Evolutionary conservation across 2,113 vertebrate genomes (phyloP).

Genomic region (Pluvialis apricaria): DNA sequence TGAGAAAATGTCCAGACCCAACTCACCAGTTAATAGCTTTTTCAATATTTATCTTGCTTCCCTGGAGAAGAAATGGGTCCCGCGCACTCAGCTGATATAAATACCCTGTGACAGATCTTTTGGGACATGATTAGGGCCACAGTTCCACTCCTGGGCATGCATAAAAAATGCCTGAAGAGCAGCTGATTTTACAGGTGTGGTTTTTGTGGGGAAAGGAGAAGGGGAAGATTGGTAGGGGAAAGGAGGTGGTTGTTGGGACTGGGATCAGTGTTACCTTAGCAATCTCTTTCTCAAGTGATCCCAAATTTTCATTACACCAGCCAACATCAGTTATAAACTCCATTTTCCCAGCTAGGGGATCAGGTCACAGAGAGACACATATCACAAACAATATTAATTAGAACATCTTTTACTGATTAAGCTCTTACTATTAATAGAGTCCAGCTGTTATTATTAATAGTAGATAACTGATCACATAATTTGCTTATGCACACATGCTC

Average conservation of each 20-base stretch:
- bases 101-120: neutral
- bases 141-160: neutral
- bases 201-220: neutral
- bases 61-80: neutral
- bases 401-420: neutral
- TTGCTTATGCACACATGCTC: neutral
- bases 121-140: neutral
- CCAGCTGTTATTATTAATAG: neutral
- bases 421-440: neutral
- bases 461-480: neutral
- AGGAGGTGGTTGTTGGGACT: neutral
- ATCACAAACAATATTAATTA: neutral
- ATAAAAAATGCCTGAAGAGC: neutral
- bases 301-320: neutral
- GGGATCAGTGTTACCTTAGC: accelerated
- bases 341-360: neutral
- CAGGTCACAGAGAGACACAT: neutral
- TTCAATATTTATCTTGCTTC: neutral
- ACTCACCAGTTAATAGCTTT: neutral
- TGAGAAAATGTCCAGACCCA: neutral
- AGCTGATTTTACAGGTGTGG: neutral
- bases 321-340: neutral
- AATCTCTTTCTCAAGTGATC: neutral
- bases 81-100: accelerated
- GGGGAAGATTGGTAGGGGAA: neutral